Evolutionary conservation across 2,797 vertebrate genomes (phyloP).

Genomic region (Alosa sapidissima): DNA sequence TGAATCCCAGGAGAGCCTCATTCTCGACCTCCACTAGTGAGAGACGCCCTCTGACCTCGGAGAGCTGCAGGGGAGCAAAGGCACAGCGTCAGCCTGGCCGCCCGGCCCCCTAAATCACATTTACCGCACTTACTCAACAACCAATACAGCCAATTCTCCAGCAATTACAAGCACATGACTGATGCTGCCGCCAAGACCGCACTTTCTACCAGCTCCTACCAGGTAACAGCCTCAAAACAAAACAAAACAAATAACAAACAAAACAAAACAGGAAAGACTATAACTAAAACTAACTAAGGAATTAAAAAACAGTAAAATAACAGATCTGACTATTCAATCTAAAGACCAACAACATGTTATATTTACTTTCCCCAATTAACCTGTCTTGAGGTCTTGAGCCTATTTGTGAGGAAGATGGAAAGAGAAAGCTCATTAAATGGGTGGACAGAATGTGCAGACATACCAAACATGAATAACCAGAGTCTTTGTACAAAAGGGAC

Average conservation of each 20-base stretch:
- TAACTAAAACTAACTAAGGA: neutral
- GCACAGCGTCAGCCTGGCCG: neutral
- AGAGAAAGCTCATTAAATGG: neutral
- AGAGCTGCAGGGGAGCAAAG: conserved; percentile 48
- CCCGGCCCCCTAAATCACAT: conserved; percentile 19
- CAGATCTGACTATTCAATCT: neutral
- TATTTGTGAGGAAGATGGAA: neutral
- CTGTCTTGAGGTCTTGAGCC: neutral
- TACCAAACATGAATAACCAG: neutral
- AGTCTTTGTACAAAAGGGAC: neutral
- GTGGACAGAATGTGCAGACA: neutral
- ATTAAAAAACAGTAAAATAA: neutral
- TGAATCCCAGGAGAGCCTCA: conserved; percentile 47
- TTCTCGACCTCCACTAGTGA: conserved; percentile 58
- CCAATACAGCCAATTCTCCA: conserved; percentile 19
- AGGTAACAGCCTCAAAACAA: neutral
- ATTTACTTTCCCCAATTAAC: neutral
- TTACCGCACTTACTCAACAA: conserved; percentile 22
- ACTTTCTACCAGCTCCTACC: neutral
- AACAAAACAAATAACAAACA: neutral
- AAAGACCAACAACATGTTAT: neutral
- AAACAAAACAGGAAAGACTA: neutral
- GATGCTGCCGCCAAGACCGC: neutral
- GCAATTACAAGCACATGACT: conserved; percentile 21
- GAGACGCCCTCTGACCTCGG: conserved; percentile 49